Evolutionary conservation across 2,113 vertebrate species (phyloP).

Genomic region (Regulus satrapa): DNA sequence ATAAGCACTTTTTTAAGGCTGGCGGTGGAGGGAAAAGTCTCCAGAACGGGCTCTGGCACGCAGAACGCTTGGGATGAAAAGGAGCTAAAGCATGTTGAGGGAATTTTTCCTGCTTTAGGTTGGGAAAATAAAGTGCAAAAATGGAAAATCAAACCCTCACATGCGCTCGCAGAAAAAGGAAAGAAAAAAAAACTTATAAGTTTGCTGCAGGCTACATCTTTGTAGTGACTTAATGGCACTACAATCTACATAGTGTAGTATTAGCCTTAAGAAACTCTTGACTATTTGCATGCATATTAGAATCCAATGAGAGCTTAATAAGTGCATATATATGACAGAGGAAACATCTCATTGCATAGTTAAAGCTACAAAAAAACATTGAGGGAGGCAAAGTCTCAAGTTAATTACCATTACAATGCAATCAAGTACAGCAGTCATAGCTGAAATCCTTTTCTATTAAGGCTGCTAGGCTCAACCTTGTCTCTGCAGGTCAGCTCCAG

Average conservation of each 20-base stretch:
- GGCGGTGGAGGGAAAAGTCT: background rate
- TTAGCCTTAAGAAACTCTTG: constrained; percentile 73
- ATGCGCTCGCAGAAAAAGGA: background rate
- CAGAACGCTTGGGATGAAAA: background rate
- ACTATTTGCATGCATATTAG: constrained; percentile 74
- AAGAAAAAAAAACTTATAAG: background rate
- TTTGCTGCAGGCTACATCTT: constrained; percentile 45
- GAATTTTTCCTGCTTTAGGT: background rate
- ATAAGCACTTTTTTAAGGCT: background rate
- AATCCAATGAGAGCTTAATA: constrained; percentile 71
- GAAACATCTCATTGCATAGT: constrained; percentile 73
- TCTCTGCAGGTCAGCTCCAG: constrained; percentile 75
- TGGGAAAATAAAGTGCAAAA: background rate
- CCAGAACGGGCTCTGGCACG: fast-evolving
- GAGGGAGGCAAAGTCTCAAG: constrained; percentile 69
- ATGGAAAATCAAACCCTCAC: background rate
- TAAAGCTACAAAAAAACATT: constrained; percentile 65
- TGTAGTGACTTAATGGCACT: constrained; percentile 45
- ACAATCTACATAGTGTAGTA: constrained; percentile 47
- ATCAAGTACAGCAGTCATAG: constrained; percentile 75
- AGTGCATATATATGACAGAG: constrained; percentile 72
- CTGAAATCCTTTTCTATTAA: constrained; percentile 78
- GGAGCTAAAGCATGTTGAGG: background rate
- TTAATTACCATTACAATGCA: constrained; percentile 84
- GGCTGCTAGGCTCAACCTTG: constrained; percentile 70